phyloP scores from a whole-genome alignment of 1,140 invertebrate genomes.

The Araneus ventricosus region DNA sequence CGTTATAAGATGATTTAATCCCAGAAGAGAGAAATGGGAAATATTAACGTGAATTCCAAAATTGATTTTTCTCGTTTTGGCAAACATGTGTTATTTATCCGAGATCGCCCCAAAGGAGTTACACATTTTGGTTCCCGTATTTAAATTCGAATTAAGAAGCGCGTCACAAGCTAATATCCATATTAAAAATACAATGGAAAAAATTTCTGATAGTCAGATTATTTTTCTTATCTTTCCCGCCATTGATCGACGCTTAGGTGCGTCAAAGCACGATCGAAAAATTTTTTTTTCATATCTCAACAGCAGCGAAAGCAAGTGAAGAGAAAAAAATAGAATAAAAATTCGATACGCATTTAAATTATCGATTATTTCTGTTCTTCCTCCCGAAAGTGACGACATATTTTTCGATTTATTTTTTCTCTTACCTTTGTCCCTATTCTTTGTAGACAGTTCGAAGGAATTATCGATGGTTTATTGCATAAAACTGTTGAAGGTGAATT shows the following conservation, averaged over 20 bases:
- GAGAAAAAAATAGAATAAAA: neutral
- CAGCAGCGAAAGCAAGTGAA: too few species aligned
- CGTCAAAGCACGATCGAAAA: neutral
- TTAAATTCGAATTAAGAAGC: slow-evolving; percentile 26
- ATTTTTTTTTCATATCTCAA: neutral
- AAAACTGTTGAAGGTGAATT: neutral
- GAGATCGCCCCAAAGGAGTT: neutral
- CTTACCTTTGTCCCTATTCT: neutral
- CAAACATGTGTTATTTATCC: slow-evolving; percentile 18
- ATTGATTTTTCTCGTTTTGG: neutral
- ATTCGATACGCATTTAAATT: slow-evolving; percentile 35
- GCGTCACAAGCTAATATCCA: slow-evolving; percentile 11
- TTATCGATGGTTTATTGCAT: slow-evolving; percentile 20
- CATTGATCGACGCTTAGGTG: neutral
- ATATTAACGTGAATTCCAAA: slow-evolving; percentile 17
- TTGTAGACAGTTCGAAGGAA: neutral
- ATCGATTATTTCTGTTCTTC: slow-evolving; percentile 22
- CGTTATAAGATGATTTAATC: neutral
- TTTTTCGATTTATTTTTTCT: neutral
- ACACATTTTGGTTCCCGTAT: slow-evolving; percentile 8
- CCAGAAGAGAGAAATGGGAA: neutral
- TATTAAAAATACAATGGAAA: slow-evolving; percentile 18
- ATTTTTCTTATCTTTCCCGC: neutral
- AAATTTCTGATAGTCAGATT: slow-evolving; percentile 1
- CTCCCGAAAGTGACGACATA: neutral